Evolutionary conservation across 2,888 invertebrate genomes (phyloP), one percentile per base, ranked within the genome.

Genomic region (Caenorhabditis macrosperma): DNA sequence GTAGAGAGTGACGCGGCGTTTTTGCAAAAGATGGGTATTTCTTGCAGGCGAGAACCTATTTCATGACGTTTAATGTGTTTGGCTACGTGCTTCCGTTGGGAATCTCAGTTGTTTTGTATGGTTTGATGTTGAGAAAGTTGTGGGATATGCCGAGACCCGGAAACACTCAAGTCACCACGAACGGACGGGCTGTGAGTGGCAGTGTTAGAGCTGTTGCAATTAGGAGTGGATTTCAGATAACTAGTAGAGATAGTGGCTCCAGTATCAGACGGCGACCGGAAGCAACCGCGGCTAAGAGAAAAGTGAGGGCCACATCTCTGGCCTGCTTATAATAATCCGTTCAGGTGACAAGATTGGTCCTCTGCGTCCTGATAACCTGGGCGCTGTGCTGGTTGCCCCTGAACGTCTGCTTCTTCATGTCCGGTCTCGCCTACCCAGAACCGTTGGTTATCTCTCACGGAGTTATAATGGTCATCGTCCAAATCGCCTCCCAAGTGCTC

Each of bases 351-450:
- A 93, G 95, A 82, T 94, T 97, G 94, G 96, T 97, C 22, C 94
- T 96, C 9, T 85, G 85, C 41, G 90, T 90, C 2, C 87, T 88
- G n/a, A 81, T 95, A 63, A 95, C 95, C 57, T 97, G 97, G 91
- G 96, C 96, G 22, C 93, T 95, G 48, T 96, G 96, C 92, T 96
- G 96, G 96, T 94, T 95, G 88, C 97, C 97, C 28, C 95, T 97
- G 90, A 96, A 96, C 93, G 93, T 96, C 6, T 91, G 91, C 66
- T 91, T 92, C 82, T 90, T 92, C 78, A 81, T 88, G 64, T 88
- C 89, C 7, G 88, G 88, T 7, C 60, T 89, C 15, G 80, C 88
- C 10, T 89, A 89, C 64, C 89, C 89, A 17, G 88, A 89, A 30
- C 85, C 88, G 1, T 72, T 89, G 12, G 89, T 89, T 17, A 80